Base-by-base conservation (phyloP, 2,888 invertebrate genomes). In the Helleia helle region DNA sequence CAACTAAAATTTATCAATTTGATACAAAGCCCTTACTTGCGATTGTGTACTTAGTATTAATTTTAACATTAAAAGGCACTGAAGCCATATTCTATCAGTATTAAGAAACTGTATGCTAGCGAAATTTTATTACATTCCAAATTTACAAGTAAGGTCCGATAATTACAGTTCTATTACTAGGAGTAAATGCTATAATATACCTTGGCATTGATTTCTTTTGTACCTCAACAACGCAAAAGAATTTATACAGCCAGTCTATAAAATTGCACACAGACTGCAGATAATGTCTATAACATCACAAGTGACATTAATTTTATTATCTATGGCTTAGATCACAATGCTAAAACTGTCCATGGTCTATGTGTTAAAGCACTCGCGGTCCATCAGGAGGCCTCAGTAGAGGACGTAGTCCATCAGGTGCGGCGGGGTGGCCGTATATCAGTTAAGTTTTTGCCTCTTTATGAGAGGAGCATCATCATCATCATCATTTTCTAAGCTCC, bases 381-480 rank as follows among this genome's bases (percentile, higher is more conserved):
- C 11, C 7, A 1, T 7, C 24, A 30, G 1, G 4, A 36, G 11
- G 22, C 44, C 39, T 48, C 59, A 73, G 54, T 70, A 72, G 34
- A 59, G 59, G 52, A 69, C 51, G 46, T 71, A 76, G 61, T 72
- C 73, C 2, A 34, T 29, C 15, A 62, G 58, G 41, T 58, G 57
- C 14, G 41, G 6, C 5, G 64, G 60, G 13, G 45, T 36, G 18
- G 46, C 50, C 31, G 40, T 37, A 24, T 40, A 64, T 80, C 79
- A 80, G 63, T 76, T 69, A 47, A 66, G 64, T 45, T 66, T 67
- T 14, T 66, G 45, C 6, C 65, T 59, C 54, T 80, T 77, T 46
- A 56, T 3, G 29, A 39, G 38, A 1, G 47, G 42, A 3, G 36
- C 36, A 1, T 56, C 62, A 2, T 50, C 53, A 34, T 56, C 56